Base-by-base conservation (phyloP, 2,888 invertebrate genomes). In the Oscheius sp. region DNA sequence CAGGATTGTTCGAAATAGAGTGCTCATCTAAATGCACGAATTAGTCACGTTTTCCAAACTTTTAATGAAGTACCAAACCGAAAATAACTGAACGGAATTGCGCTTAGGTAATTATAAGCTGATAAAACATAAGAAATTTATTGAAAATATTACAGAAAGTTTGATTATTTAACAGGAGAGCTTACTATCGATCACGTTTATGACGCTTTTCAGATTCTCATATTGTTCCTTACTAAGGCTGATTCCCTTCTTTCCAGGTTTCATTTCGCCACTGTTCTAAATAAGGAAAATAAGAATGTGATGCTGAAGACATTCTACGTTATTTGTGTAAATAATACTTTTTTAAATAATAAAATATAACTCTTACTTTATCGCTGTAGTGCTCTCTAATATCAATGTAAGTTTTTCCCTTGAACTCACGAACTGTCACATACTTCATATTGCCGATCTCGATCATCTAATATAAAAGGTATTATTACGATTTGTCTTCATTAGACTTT, bases 181-280 rank as follows among this genome's bases (percentile, higher is more conserved):
- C n/a, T 65, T 76, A 42, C 67, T 57, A 23, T 82, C 78, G 57
- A 82, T 72, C 20, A 79, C 72, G 17, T 65, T 57, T 25, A 81
- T 73, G 25, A 68, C n/a, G 27, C 68, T 71, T 69, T 80, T 79
- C 23, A 83, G 57, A 31, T 76, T 74, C 17, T 34, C 29, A 75
- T 74, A 83, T 65, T 83, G 82, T 8, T 78, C 82, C 25, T 64
- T 67, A 27, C 52, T 71, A 25, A 83, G 57, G 15, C 76, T 70
- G 67, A 83, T 82, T 39, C 81, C 80, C 45, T 84, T 84, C 71
- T 81, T 79, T 12, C 82, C 78, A 33, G 84, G 84, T 70, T 72
- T 75, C 74, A 84, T 66, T 65, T 78, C 74, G 17, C 80, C 80
- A 6, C 74, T 65, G 12, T 69, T 70, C 78, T 79, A n/a, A n/a